Percentiles rank a stretch among this genome's conserved stretches.
phyloP scores from a whole-genome alignment of 2,113 vertebrate species.

The Mirza zaza region DNA sequence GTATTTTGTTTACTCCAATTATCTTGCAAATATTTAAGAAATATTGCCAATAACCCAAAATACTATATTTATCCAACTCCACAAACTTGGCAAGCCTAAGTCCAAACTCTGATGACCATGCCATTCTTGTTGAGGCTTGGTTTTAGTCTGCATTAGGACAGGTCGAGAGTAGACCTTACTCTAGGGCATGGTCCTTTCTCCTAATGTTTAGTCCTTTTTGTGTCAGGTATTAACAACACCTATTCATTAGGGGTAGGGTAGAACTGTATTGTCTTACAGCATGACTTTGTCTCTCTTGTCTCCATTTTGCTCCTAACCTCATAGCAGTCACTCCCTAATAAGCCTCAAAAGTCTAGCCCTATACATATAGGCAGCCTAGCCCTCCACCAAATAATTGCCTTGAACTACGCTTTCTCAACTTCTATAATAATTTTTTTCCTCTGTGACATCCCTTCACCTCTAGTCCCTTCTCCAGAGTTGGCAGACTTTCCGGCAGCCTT shows the following conservation, averaged over 20 bases:
- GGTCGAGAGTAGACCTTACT: not conserved
- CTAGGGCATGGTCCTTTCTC: not conserved
- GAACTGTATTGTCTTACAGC: not conserved
- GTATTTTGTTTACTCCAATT: not conserved
- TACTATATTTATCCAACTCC: not conserved
- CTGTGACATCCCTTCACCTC: not conserved
- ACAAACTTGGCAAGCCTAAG: not conserved
- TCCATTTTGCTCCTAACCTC: not conserved
- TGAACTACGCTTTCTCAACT: not conserved
- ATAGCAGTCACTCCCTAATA: not conserved
- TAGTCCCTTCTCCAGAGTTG: no score
- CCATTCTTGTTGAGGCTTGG: not conserved
- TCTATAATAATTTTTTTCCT: not conserved
- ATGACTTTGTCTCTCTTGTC: not conserved
- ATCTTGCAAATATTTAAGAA: not conserved
- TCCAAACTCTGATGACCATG: not conserved
- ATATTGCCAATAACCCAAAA: not conserved
- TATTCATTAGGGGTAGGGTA: not conserved
- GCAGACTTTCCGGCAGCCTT: not conserved
- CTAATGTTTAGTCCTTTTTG: not conserved
- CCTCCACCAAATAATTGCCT: not conserved
- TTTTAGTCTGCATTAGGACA: not conserved
- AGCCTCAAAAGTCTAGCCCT: not conserved
- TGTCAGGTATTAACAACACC: not conserved
- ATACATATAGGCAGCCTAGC: not conserved